Evolutionary conservation across 2,113 vertebrate genomes (phyloP).

Genomic region (Pampusana beccarii): DNA sequence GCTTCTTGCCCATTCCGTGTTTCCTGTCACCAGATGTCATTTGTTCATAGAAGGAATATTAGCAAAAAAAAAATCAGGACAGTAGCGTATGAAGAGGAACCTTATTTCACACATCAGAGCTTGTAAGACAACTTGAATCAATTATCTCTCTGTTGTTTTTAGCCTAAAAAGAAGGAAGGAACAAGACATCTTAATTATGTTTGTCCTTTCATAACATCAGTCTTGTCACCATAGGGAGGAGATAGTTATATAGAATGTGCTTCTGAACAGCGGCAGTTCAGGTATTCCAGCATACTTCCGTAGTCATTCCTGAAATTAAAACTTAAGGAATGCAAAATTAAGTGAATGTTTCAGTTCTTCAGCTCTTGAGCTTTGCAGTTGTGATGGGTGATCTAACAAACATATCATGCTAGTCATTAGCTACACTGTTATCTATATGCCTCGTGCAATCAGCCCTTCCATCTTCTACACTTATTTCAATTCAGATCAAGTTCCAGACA

Average conservation of each 20-base stretch:
- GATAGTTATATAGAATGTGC: neutral
- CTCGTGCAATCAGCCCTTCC: neutral
- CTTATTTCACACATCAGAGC: slow-evolving; percentile 44
- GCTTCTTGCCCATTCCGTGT: neutral
- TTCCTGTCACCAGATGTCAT: neutral
- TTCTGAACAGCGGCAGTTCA: neutral
- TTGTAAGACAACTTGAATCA: neutral
- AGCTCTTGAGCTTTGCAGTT: neutral
- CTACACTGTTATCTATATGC: neutral
- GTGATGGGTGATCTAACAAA: neutral
- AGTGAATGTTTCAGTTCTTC: neutral
- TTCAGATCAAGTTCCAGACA: neutral
- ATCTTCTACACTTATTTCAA: neutral
- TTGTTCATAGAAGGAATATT: neutral
- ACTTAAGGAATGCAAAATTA: neutral
- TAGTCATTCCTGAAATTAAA: neutral
- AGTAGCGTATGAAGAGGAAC: neutral
- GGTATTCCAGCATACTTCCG: neutral
- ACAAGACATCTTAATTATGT: neutral
- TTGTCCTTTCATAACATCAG: neutral
- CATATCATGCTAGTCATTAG: neutral
- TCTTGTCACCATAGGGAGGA: neutral
- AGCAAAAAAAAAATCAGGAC: neutral
- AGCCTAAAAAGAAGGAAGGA: neutral
- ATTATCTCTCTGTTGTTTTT: neutral